Conservation (phyloP, 2,797 vertebrate species). For the Siniperca scherzeri region DNA sequence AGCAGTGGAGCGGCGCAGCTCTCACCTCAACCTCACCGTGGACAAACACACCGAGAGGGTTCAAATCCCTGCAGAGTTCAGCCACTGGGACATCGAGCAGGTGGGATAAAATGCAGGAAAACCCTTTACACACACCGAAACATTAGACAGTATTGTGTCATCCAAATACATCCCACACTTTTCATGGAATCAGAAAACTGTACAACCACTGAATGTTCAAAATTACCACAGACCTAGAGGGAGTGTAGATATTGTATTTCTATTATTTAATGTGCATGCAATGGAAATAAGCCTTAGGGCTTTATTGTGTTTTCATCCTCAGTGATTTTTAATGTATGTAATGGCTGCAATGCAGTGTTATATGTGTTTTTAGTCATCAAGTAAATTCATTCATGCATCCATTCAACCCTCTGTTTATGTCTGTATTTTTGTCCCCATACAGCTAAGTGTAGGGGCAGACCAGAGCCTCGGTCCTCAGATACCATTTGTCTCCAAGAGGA, state of each 20-base stretch:
- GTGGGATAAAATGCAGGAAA: slow-evolving; percentile 74
- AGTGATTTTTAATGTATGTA: too few species aligned
- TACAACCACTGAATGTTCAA: background rate
- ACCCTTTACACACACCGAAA: background rate
- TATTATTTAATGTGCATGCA: background rate
- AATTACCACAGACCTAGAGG: background rate
- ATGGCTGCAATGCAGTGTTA: too few species aligned
- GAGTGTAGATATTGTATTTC: background rate
- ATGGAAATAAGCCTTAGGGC: too few species aligned
- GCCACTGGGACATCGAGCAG: slow-evolving; percentile 89
- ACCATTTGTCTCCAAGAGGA: slow-evolving; percentile 74
- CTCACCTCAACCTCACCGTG: slow-evolving; percentile 93
- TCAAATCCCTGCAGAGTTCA: slow-evolving; percentile 87
- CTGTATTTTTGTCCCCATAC: slow-evolving; percentile 29
- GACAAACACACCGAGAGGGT: slow-evolving; percentile 90
- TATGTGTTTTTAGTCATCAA: too few species aligned
- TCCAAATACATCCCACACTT: background rate
- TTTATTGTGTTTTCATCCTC: too few species aligned
- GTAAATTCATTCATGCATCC: too few species aligned
- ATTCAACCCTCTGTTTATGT: background rate
- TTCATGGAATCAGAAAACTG: too few species aligned
- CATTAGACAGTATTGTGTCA: background rate
- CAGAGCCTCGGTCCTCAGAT: slow-evolving; percentile 83
- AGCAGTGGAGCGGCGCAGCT: slow-evolving; percentile 85
- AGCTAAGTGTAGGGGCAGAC: slow-evolving; percentile 93